phyloP scores from a whole-genome alignment of 2,797 vertebrate genomes.

The Sternarchorhynchus goeldii region DNA sequence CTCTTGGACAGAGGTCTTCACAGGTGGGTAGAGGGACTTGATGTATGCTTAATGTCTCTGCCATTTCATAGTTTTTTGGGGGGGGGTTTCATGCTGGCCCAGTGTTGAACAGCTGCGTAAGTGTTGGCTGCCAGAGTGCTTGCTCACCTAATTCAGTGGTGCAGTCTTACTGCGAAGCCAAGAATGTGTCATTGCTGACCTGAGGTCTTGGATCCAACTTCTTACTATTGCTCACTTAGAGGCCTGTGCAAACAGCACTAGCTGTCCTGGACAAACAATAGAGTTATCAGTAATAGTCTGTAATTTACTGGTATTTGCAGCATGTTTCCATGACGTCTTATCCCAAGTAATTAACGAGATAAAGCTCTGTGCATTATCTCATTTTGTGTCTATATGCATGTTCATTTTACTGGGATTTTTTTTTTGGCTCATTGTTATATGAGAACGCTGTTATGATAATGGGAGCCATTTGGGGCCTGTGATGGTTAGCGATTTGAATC shows the following conservation, averaged over 20 bases:
- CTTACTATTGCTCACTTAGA: background rate
- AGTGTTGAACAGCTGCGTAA: background rate
- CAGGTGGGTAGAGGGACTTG: background rate
- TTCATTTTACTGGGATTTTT: too few species aligned
- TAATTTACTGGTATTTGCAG: too few species aligned
- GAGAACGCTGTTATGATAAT: too few species aligned
- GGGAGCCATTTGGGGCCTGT: too few species aligned
- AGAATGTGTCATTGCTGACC: background rate
- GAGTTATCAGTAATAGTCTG: background rate
- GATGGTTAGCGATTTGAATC: too few species aligned
- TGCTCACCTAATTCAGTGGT: background rate
- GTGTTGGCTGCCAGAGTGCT: background rate
- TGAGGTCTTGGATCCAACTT: background rate
- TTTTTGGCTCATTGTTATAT: too few species aligned
- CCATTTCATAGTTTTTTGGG: background rate
- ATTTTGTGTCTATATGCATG: too few species aligned
- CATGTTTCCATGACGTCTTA: too few species aligned
- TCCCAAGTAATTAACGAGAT: too few species aligned
- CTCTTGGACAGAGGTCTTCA: slow-evolving; percentile 1
- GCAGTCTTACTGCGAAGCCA: background rate
- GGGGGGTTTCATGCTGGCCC: background rate
- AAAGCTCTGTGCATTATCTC: too few species aligned
- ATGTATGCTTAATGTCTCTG: slow-evolving; percentile 6
- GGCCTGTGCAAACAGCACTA: too few species aligned
- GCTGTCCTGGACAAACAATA: too few species aligned